Conservation (phyloP, 1,140 invertebrate species). For the Onthophagus taurus region DNA sequence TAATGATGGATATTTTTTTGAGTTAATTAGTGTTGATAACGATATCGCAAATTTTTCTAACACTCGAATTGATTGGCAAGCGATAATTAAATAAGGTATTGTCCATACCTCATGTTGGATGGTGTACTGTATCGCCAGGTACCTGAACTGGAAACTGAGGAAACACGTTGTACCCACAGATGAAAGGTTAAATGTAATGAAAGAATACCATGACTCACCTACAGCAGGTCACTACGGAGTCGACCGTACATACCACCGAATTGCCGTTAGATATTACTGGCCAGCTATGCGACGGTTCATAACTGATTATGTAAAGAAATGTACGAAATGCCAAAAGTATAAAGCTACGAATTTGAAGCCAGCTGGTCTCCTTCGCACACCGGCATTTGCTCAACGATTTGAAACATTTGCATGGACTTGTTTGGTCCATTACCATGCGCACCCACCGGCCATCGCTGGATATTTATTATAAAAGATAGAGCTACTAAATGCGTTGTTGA, state of each 20-base stretch:
- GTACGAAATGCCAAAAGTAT: slow-evolving; percentile 21
- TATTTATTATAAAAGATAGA: slow-evolving; percentile 31
- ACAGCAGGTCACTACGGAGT: slow-evolving; percentile 26
- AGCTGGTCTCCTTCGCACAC: slow-evolving; percentile 21
- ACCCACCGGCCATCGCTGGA: slow-evolving; percentile 20
- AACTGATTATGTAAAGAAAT: slow-evolving; percentile 18
- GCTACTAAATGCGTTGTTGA: slow-evolving; percentile 33
- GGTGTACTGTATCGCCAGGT: too few species aligned
- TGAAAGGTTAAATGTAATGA: slow-evolving; percentile 17
- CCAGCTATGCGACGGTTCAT: slow-evolving; percentile 26
- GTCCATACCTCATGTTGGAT: too few species aligned
- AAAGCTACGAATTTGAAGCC: slow-evolving; percentile 21
- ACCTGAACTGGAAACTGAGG: background rate
- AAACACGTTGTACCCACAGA: slow-evolving; percentile 18
- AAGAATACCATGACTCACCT: slow-evolving; percentile 25
- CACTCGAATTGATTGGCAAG: too few species aligned
- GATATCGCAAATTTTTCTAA: too few species aligned
- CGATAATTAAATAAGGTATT: too few species aligned
- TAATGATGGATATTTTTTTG: too few species aligned
- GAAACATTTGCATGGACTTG: slow-evolving; percentile 27
- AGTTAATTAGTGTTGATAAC: too few species aligned
- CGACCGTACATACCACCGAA: slow-evolving; percentile 22
- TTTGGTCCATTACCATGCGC: slow-evolving; percentile 28
- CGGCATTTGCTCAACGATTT: slow-evolving; percentile 17
- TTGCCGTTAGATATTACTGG: slow-evolving; percentile 28